Conservation (phyloP, 2,888 invertebrate species). For the Oscheius sp. region DNA sequence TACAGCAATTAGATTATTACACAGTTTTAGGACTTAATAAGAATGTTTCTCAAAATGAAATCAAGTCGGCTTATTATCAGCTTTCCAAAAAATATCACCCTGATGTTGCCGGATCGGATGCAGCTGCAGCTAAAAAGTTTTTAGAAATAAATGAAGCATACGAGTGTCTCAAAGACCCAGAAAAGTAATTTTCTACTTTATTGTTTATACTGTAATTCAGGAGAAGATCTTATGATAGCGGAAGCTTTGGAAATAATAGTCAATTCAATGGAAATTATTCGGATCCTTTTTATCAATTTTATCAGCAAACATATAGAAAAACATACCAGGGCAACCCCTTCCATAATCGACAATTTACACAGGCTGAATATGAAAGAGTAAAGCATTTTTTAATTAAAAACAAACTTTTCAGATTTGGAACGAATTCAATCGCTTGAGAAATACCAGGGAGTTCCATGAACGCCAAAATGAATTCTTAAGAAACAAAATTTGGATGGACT, state of each 20-base stretch:
- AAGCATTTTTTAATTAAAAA: background rate
- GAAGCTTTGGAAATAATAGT: constrained; percentile 7
- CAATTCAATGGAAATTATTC: constrained; percentile 20
- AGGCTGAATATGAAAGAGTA: constrained; percentile 28
- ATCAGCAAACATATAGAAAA: background rate
- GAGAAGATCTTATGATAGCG: constrained; percentile 26
- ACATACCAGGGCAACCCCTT: constrained; percentile 22
- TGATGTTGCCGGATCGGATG: constrained; percentile 23
- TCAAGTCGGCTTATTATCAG: constrained; percentile 29
- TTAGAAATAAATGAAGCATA: constrained; percentile 28
- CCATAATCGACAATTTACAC: constrained; percentile 24
- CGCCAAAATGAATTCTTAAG: constrained; percentile 13
- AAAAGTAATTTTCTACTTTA: background rate
- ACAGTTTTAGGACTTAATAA: constrained; percentile 13
- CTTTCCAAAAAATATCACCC: constrained; percentile 34
- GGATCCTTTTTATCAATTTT: constrained; percentile 5
- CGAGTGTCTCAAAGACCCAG: constrained; percentile 26
- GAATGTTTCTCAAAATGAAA: constrained; percentile 27
- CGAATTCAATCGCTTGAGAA: constrained; percentile 34
- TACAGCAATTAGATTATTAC: constrained; percentile 3
- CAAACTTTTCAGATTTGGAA: constrained; percentile 34
- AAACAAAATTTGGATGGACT: constrained; percentile 24
- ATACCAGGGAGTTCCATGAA: constrained; percentile 10
- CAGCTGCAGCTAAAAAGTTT: constrained; percentile 15
- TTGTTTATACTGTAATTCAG: background rate